A percentile compares a stretch with the other conserved stretches of the same genome.
phyloP scores from a whole-genome alignment of 1,140 invertebrate species.

The Akabosia matsudoensis region DNA sequence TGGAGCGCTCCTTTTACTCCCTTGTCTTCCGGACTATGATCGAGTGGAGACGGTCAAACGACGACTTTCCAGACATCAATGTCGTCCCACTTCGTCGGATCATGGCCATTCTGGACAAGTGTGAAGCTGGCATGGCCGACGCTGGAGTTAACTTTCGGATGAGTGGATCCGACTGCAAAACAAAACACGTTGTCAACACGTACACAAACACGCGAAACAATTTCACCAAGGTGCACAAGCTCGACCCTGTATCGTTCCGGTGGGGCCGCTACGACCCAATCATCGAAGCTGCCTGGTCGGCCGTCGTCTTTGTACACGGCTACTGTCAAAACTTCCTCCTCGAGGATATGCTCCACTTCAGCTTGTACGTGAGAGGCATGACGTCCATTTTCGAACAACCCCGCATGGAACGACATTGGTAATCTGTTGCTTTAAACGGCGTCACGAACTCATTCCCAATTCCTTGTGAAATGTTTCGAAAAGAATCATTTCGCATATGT shows the following conservation, averaged over 20 bases:
- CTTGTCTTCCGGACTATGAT: not conserved
- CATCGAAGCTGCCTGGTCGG: slow-evolving; percentile 3
- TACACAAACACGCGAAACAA: not conserved
- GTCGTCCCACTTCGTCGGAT: not conserved
- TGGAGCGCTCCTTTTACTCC: not conserved
- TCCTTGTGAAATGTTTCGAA: no score
- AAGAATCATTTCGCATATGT: not conserved
- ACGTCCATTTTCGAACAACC: not conserved
- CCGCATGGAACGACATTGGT: not conserved
- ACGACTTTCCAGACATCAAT: not conserved
- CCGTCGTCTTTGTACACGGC: not conserved
- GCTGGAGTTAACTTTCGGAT: not conserved
- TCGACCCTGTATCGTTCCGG: not conserved
- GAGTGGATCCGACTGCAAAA: not conserved
- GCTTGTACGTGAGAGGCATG: not conserved
- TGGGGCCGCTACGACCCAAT: slow-evolving; percentile 9
- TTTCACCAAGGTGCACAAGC: not conserved
- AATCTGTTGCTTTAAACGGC: no score
- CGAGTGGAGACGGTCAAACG: not conserved
- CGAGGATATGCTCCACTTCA: not conserved
- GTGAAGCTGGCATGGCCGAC: not conserved
- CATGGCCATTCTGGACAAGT: not conserved
- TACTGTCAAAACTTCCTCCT: not conserved
- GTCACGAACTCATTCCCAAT: not conserved
- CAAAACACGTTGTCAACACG: not conserved